Base-by-base conservation (phyloP, 2,113 vertebrate genomes). In the Donacobius atricapilla region DNA sequence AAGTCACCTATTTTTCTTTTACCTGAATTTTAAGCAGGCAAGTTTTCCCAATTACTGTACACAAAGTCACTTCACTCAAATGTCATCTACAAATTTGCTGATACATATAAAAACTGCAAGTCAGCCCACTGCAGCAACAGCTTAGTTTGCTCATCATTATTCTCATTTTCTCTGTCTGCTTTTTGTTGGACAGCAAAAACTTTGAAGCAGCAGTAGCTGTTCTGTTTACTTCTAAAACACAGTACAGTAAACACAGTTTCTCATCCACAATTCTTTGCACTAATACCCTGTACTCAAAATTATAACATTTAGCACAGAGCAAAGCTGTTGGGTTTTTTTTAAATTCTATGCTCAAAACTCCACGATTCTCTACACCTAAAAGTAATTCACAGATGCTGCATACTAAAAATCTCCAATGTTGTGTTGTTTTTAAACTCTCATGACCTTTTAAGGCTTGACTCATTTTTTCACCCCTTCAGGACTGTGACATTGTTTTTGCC, bases 381-480 rank as follows among this genome's bases (percentile, higher is more conserved):
- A 48, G 19, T 66, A 78, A 60, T 33, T 65, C 13, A 77, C 1
- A 77, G 31, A 48, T 21, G 8, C 15, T 4, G 4, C 13, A 33
- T 18, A 58, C 37, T 13, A 71, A 75, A 83, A 81, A 48, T 22
- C 14, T 78, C 27, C 11, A 23, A 54, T 40, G 30, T 7, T 76
- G 9, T 40, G 48, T 1, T 77, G n/a, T 22, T 86, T 89, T 77
- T n/a, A 68, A 91, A 84, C 64, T 60, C 51, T 47, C 33, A 50
- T 33, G 60, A 78, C 56, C 44, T 94, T 70, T 81, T 27, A 68
- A 15, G 50, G 33, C 18, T 90, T 88, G 39, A 61, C 54, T 89
- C 31, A 57, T 77, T 81, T 75, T 79, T 89, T 70, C 64, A 89
- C 35, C 68, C 56, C 68, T 94, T 91, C 89, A 89, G 72, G 69